phyloP scores from a whole-genome alignment of 2,113 vertebrate species.

The Psilopogon haemacephalus region DNA sequence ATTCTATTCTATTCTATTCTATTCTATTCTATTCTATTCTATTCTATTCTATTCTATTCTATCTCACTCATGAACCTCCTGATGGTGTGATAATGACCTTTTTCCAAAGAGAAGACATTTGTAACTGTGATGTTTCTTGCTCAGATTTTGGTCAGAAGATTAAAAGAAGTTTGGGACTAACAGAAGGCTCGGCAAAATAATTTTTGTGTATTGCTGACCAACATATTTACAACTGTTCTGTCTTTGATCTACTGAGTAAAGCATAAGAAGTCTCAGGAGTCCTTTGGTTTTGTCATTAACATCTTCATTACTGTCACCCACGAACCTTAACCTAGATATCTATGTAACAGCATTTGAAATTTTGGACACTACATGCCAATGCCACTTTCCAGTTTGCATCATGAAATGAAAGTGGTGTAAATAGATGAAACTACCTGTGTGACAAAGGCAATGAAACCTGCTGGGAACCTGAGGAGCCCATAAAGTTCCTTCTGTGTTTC shows the following conservation, averaged over 20 bases:
- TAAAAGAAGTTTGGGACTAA: background rate
- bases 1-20: too few relatives aligned
- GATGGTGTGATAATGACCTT: background rate
- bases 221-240: background rate
- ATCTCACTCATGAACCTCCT: background rate
- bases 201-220: background rate
- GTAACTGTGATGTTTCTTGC: background rate
- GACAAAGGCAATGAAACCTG: background rate
- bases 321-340: background rate
- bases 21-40: too few relatives aligned
- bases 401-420: background rate
- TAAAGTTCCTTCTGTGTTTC: background rate
- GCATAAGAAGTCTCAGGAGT: background rate
- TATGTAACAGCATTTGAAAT: background rate
- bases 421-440: background rate
- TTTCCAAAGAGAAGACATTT: background rate
- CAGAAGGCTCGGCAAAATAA: background rate
- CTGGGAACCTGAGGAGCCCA: background rate
- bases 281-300: background rate
- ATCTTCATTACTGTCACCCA: background rate
- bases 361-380: background rate
- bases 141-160: background rate
- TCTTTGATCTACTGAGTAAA: background rate
- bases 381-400: background rate
- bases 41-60: too few relatives aligned